Evolutionary conservation across 2,888 invertebrate species (phyloP).

Genomic region (Xanthostigma xanthostigma): DNA sequence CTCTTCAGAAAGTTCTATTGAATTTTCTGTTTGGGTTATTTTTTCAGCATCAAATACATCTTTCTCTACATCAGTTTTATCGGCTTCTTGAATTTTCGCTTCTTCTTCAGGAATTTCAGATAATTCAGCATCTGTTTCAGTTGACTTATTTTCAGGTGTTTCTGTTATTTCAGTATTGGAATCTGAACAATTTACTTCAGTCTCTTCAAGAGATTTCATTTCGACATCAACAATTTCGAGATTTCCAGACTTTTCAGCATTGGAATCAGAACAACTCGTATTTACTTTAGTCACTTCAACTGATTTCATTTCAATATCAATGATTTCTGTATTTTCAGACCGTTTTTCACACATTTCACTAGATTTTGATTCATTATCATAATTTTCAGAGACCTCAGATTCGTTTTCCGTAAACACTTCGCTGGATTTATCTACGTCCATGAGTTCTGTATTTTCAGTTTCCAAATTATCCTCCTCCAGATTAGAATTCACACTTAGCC

Average conservation of each 20-base stretch:
- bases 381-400: too few species aligned
- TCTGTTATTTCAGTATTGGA: background rate
- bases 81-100: background rate
- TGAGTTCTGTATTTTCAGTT: too few species aligned
- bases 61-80: background rate
- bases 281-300: background rate
- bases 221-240: background rate
- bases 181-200: background rate
- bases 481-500: too few species aligned
- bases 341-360: background rate
- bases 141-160: background rate
- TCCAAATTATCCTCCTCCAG: too few species aligned
- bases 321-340: background rate
- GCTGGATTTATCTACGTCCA: too few species aligned
- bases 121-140: background rate
- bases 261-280: background rate
- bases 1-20: background rate
- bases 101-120: background rate
- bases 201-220: background rate
- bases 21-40: background rate
- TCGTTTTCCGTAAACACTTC: too few species aligned
- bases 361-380: background rate
- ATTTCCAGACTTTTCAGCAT: background rate
- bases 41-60: background rate
- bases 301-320: background rate